Evolutionary conservation across 2,888 invertebrate species (phyloP).

Genomic region (Globia sparganii): DNA sequence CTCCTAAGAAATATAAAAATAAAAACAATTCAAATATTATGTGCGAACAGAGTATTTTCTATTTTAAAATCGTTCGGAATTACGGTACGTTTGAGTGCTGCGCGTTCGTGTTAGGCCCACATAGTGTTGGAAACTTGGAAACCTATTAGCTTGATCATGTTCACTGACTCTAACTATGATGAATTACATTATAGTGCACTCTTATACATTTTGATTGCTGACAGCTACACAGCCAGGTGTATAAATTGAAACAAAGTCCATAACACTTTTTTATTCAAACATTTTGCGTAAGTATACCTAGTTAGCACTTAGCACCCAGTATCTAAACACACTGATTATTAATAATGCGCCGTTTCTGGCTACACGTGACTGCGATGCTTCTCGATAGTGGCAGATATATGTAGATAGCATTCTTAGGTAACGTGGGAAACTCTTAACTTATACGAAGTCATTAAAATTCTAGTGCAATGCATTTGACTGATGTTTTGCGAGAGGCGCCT

Average conservation of each 20-base stretch:
- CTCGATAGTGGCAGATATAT: slow-evolving; percentile 72
- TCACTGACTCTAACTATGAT: background rate
- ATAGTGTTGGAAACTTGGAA: background rate
- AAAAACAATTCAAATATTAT: no score
- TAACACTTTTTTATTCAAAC: background rate
- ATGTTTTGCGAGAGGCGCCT: slow-evolving; percentile 23
- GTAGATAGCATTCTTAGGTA: slow-evolving; percentile 51
- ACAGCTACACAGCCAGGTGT: no score
- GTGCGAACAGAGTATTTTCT: no score
- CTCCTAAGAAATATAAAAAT: no score
- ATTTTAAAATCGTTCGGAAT: background rate
- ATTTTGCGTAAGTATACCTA: no score
- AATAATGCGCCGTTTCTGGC: background rate
- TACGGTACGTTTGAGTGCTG: background rate
- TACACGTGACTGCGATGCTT: slow-evolving; percentile 5
- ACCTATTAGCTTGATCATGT: background rate
- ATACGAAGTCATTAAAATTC: slow-evolving; percentile 40
- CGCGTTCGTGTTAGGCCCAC: background rate
- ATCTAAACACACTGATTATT: background rate
- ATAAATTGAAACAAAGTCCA: background rate
- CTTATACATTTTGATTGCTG: background rate
- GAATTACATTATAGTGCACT: background rate
- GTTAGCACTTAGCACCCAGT: background rate
- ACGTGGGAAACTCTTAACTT: slow-evolving; percentile 48
- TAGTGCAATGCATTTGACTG: slow-evolving; percentile 37